Conservation (phyloP, 1,140 invertebrate species). For the Panagrolaimus sp. region DNA sequence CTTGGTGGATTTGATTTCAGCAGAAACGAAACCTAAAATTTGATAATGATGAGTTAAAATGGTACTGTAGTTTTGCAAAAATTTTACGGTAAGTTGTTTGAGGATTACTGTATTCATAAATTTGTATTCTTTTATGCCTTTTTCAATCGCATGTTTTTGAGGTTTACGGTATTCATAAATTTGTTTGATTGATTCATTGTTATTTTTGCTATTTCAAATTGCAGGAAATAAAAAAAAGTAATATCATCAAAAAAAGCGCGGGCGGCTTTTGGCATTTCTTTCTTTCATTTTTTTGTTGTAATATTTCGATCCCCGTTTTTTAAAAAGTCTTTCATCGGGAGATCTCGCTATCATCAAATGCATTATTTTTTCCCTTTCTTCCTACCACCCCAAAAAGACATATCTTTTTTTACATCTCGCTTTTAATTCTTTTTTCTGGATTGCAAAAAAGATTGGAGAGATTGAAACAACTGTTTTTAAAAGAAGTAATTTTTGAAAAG, state of each 20-base stretch:
- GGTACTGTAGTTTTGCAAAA: background rate
- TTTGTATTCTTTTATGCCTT: no score
- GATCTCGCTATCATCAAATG: background rate
- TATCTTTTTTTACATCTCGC: no score
- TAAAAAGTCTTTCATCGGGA: background rate
- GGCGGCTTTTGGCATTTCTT: background rate
- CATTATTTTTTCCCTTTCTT: background rate
- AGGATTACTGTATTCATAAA: no score
- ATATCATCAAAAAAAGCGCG: no score
- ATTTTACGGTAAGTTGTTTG: no score
- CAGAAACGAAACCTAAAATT: conserved; percentile 71
- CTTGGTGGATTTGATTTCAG: conserved; percentile 94
- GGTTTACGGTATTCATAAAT: background rate
- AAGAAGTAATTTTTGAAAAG: no score
- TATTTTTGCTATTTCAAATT: background rate
- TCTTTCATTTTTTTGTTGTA: background rate
- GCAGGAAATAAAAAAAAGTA: background rate
- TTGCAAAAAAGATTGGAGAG: no score
- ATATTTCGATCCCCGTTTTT: background rate
- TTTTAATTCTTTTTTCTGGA: no score
- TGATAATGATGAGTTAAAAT: background rate
- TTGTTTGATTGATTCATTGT: background rate
- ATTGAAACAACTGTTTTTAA: no score
- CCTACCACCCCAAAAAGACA: no score
- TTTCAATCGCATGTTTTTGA: no score